Percentiles rank a stretch among this genome's conserved stretches.
Conservation (phyloP, 2,888 invertebrate genomes). For the Cephus runcator region DNA sequence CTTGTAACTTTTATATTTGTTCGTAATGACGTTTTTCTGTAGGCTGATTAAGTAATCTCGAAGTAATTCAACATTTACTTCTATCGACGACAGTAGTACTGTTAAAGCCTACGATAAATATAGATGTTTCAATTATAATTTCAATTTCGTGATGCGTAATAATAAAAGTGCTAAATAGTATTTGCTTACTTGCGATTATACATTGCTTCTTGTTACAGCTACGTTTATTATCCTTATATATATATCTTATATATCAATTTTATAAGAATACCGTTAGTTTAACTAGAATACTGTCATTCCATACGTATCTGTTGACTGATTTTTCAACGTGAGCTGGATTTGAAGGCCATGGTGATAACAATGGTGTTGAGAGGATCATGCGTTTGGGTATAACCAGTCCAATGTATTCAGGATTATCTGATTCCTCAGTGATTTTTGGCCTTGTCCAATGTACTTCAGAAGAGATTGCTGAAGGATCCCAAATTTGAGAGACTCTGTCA, state of each 20-base stretch:
- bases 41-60: not conserved
- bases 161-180: not conserved
- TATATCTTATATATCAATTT: conserved; percentile 7
- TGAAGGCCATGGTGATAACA: not conserved
- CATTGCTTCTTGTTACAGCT: not conserved
- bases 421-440: conserved; percentile 43
- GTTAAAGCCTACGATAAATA: not conserved
- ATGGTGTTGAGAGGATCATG: conserved; percentile 39
- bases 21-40: not conserved
- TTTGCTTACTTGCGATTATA: not conserved
- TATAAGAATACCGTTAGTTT: conserved; percentile 61
- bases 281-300: conserved; percentile 55
- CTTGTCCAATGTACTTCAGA: conserved; percentile 62
- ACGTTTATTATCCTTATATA: not conserved
- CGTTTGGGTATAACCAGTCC: conserved; percentile 60
- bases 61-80: not conserved
- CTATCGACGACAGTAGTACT: not conserved
- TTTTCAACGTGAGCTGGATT: not conserved
- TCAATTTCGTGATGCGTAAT: not conserved
- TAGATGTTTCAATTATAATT: not conserved
- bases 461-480: conserved; percentile 63
- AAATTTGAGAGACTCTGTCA: conserved; percentile 56
- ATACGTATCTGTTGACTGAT: conserved; percentile 49
- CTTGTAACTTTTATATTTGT: not conserved
- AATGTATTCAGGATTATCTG: conserved; percentile 63